Evolutionary conservation across 2,113 vertebrate genomes (phyloP).

Genomic region (Corythornis madagascariensis): DNA sequence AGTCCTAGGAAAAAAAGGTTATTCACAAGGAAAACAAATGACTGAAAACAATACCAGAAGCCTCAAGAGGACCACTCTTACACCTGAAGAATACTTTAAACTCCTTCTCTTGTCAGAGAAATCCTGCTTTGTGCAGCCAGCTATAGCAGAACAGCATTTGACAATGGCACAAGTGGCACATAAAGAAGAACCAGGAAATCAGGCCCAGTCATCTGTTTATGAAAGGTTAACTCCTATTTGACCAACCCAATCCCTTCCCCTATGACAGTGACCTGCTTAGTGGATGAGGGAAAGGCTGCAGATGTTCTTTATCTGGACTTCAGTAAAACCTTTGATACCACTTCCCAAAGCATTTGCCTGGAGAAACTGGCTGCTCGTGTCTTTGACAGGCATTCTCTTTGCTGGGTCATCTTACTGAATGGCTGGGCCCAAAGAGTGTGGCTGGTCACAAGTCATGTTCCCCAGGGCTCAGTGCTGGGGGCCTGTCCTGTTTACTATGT

Average conservation of each 20-base stretch:
- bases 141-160: not conserved
- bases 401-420: not conserved
- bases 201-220: not conserved
- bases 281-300: not conserved
- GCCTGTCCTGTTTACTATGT: not conserved
- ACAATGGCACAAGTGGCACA: not conserved
- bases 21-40: not conserved
- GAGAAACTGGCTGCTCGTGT: not conserved
- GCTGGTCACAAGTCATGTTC: accelerated
- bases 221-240: not conserved
- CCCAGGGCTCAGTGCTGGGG: not conserved
- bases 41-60: not conserved
- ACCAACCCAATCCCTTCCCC: not conserved
- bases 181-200: not conserved
- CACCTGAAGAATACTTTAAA: not conserved
- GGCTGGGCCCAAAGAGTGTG: accelerated
- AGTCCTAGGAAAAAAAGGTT: not conserved
- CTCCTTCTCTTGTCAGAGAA: not conserved
- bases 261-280: not conserved
- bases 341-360: not conserved
- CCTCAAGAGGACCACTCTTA: not conserved
- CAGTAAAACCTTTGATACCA: not conserved
- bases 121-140: not conserved
- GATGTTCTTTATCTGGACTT: not conserved
- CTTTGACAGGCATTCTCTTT: accelerated